These are phyloP conservation scores for Pseudomyrmex cubaensis DNA, from an alignment of 1,140 invertebrate genomes.

Conservation along the genomic window DNA sequence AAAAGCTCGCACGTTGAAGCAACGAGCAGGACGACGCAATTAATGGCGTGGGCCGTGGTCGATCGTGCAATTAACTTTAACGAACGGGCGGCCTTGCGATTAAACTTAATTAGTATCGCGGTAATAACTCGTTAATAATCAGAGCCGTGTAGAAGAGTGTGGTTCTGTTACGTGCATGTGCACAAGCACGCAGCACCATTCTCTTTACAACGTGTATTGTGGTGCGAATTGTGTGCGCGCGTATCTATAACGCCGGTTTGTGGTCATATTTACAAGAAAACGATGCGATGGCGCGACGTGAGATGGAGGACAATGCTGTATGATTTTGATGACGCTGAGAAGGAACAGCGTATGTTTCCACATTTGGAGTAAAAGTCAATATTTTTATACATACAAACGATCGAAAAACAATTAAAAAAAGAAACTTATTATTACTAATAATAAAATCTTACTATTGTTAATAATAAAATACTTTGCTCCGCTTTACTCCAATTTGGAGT, in stretches of 20 bases:
- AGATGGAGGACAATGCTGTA: slow-evolving; percentile 23
- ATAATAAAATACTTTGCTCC: no score
- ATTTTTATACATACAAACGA: no score
- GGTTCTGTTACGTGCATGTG: slow-evolving; percentile 29
- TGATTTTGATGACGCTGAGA: not conserved
- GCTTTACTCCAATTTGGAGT: no score
- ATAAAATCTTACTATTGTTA: no score
- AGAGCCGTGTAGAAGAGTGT: slow-evolving; percentile 63
- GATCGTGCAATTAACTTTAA: slow-evolving; percentile 84
- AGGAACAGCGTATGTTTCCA: not conserved
- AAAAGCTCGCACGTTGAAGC: slow-evolving; percentile 62
- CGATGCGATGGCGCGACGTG: not conserved
- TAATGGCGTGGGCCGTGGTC: slow-evolving; percentile 79
- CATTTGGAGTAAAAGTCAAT: no score
- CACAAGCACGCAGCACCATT: slow-evolving; percentile 12
- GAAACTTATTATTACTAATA: no score
- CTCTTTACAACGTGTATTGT: slow-evolving; percentile 17
- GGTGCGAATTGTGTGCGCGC: not conserved
- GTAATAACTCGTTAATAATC: slow-evolving; percentile 84
- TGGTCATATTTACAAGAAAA: slow-evolving; percentile 63
- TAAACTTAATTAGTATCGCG: slow-evolving; percentile 83
- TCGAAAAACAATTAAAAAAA: no score
- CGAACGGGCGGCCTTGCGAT: slow-evolving; percentile 84
- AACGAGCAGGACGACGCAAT: slow-evolving; percentile 75
- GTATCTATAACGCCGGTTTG: no score